Evolutionary conservation across 2,888 invertebrate species (phyloP), one percentile per base, ranked within the genome.

Genomic region (Erpobdella octoculata): DNA sequence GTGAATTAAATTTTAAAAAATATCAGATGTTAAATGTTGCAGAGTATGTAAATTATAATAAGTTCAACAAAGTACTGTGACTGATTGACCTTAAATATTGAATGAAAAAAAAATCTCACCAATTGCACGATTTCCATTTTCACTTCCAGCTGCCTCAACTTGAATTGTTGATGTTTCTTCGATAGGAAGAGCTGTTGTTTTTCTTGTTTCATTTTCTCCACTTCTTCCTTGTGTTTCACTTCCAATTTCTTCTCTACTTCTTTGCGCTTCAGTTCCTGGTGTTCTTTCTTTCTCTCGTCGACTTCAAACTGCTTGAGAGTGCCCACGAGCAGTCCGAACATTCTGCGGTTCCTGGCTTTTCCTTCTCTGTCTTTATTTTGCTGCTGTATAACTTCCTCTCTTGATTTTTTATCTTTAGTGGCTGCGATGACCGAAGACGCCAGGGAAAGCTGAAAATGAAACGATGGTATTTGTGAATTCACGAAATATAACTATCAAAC

Each of bases 231-330:
- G 71, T 92, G 92, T 79, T 91, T 92, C 80, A 93, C 91, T 81
- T 97, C 96, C 73, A 97, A 88, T 83, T 93, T 92, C 73, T 90
- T 90, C 84, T 97, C 96, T 8, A 97, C 90, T 85, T 90, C 89
- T 9, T 89, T 89, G 77, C 91, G 88, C 82, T 91, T 91, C 72
- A 90, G 89, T 80, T 90, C 91, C 89, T 90, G 78, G 25, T 33
- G 38, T 83, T 92, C 92, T 76, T 92, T 85, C 71, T 89, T 89
- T 72, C 91, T 91, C 84, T 95, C 93, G 81, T 96, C 95, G 80
- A 92, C 91, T 79, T 93, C 90, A 82, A 97, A 97, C 83, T 92
- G 92, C 81, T 94, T 92, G 77, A 98, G 84, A 18, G 97, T 97
- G 4, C 97, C 96, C 70, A 97, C 84, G 59, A 98, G 85, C 28